Base-by-base conservation (phyloP, 2,888 invertebrate species). In the Bombylius discolor region DNA sequence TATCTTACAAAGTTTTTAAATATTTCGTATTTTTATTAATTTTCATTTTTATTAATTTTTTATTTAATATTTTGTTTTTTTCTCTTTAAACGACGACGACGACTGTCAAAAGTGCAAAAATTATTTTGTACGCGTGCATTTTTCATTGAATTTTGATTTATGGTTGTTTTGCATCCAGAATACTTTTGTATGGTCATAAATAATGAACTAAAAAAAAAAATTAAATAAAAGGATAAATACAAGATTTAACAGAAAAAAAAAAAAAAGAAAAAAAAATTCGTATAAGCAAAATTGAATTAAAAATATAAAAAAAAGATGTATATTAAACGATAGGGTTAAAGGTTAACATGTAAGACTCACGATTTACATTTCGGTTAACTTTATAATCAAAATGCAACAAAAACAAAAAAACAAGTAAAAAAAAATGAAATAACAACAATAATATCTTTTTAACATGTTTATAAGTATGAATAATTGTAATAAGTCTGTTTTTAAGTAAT, bases 271-370 rank as follows among this genome's bases (percentile, higher is more conserved):
- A 36, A 36, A 36, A 36, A 2, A 23, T 23, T 23, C 23, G 23
- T 1, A 23, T 23, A 23, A 23, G 23, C 1, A 23, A 23, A 23
- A 23, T 23, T 23, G 23, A 23, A 23, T 23, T 23, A 23, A 23
- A 23, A 23, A 23, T 23, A 23, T n/a, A 23, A 23, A 52, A 52
- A 52, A 47, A 48, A 48, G 42, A 14, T 13, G n/a, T 13, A 7
- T 53, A 47, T 53, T 48, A 47, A 53, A 53, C 53, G 48, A 39
- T 48, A 32, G 63, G 70, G 68, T 70, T 70, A 70, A 70, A 67
- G 70, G 71, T 70, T 69, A 70, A 70, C 69, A 70, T 71, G 71
- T 70, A 65, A 70, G 70, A 70, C 71, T 70, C 70, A 70, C 70
- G 70, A 70, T 70, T 70, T 65, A 44, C 42, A 23, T 9, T 53